phyloP scores from a whole-genome alignment of 2,888 invertebrate species.

The Troides oblongomaculatus region DNA sequence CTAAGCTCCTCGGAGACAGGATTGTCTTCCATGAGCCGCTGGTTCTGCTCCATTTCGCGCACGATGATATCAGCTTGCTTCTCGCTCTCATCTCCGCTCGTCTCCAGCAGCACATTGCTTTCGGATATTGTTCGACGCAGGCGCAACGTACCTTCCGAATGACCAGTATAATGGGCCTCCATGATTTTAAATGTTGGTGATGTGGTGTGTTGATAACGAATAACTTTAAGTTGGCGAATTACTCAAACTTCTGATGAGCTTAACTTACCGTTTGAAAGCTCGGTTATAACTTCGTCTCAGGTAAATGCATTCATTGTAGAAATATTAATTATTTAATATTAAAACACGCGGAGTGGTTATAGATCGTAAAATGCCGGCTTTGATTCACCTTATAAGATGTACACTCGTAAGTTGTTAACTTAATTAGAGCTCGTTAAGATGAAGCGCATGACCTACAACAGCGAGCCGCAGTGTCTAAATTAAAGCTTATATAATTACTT shows the following conservation, averaged over 20 bases:
- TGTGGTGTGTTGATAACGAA: too few species aligned
- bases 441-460: conserved; percentile 17
- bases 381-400: conserved; percentile 35
- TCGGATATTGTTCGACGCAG: conserved; percentile 60
- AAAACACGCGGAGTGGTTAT: not conserved
- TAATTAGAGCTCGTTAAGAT: conserved; percentile 50
- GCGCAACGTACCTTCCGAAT: conserved; percentile 55
- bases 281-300: conserved; percentile 10
- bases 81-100: conserved; percentile 52
- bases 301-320: conserved; percentile 23
- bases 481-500: not conserved
- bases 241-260: too few species aligned
- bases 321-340: not conserved
- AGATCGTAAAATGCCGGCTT: not conserved
- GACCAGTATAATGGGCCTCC: too few species aligned
- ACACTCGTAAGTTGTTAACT: conserved; percentile 33
- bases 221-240: too few species aligned
- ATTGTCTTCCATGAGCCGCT: conserved; percentile 83
- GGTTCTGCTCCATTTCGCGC: conserved; percentile 82
- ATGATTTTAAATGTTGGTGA: too few species aligned
- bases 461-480: not conserved
- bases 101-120: conserved; percentile 58
- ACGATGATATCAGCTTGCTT: conserved; percentile 82
- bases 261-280: not conserved
- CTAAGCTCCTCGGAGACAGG: conserved; percentile 82